phyloP scores from a whole-genome alignment of 1,140 invertebrate species.

The Trypoxylus dichotomus region DNA sequence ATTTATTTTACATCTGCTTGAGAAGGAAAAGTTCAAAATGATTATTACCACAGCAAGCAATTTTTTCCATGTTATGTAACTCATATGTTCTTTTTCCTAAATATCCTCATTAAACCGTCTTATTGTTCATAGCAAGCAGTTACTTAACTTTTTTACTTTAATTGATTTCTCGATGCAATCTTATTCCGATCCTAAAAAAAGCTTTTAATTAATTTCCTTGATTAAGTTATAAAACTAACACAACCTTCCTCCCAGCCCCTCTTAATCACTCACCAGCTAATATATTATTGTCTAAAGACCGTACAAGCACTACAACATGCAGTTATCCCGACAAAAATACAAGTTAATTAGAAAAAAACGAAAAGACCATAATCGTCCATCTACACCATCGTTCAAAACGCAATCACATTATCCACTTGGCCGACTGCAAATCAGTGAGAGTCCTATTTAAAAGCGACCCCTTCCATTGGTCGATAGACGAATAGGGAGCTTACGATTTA shows the following conservation, averaged over 20 bases:
- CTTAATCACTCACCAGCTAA: constrained; percentile 44
- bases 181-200: not conserved
- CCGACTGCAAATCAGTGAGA: not conserved
- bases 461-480: constrained; percentile 23
- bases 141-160: no score
- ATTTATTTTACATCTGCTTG: no score
- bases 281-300: constrained; percentile 46
- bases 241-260: not conserved
- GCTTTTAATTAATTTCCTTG: constrained; percentile 34
- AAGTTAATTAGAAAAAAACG: constrained; percentile 23
- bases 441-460: constrained; percentile 28
- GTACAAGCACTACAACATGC: constrained; percentile 48
- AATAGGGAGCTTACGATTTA: constrained; percentile 13
- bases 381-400: not conserved
- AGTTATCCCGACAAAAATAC: constrained; percentile 49
- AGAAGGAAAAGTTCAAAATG: no score
- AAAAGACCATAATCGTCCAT: constrained; percentile 33
- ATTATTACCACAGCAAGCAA: no score
- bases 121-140: no score
- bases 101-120: no score
- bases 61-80: no score
- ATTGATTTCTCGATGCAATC: not conserved
- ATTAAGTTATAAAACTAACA: constrained; percentile 51
- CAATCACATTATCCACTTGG: not conserved
- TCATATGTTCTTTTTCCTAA: no score